Evolutionary conservation across 1,140 invertebrate species (phyloP), one percentile per base, ranked within the genome.

Genomic region (Campodea augens): DNA sequence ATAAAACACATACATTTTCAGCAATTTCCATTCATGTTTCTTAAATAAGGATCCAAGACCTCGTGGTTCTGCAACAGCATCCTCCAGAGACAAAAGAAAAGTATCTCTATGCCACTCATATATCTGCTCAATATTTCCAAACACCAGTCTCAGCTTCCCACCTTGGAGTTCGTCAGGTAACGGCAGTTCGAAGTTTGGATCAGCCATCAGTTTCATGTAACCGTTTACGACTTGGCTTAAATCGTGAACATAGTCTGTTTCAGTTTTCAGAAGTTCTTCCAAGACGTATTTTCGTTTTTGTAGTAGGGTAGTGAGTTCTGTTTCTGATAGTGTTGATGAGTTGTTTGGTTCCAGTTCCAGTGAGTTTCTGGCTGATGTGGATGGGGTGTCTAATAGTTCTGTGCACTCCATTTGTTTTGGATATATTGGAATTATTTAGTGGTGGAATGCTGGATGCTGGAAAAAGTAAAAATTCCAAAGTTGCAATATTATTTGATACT

Each of bases 81-180:
- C 74, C 57, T 90, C 84, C 51, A 99, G 61, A 55, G 89, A 85
- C 64, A 78, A 77, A 37, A 83, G 62, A 63, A 98, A 97, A 53
- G 75, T 79, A 58, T 96, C 88, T 73, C 82, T 75, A 62, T 98
- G 95, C 84, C 90, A 98, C 59, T 98, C 91, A 62, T 91, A 96
- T 46, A 99, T 98, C 29, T 85, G 82, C 63, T 95, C 87, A 53
- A 98, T 81, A 63, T 98, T 99, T 23, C 93, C 92, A 65, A 98
- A 98, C 25, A 98, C 82, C 71, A 98, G 92, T 64, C 93, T 91
- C 57, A 93, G 86, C 57, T 96, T 95, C 15, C 90, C 90, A 47
- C 77, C 75, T 39, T 77, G 74, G 38, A 98, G 67, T 52, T 89
- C 85, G 38, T 91, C 75, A 47, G 92, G 85, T 60, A 96, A 70